Conservation (phyloP, 2,888 invertebrate species). For the Amblyjoppa proteus region DNA sequence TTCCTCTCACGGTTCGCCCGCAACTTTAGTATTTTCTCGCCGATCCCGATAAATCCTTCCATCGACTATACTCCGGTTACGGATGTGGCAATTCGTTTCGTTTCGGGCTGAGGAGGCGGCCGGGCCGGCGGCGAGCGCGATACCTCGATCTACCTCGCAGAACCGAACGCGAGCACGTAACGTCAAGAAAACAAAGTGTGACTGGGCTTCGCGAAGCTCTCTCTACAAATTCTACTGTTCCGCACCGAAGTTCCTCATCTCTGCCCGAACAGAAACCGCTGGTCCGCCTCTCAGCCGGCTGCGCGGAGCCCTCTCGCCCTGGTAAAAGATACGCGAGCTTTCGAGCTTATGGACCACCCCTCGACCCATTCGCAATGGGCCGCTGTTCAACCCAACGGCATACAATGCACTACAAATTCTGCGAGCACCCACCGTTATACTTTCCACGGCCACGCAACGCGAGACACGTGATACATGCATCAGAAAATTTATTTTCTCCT, state of each 20-base stretch:
- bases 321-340: conserved; percentile 23
- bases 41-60: conserved; percentile 67
- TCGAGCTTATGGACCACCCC: conserved; percentile 12
- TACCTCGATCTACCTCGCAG: conserved; percentile 59
- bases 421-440: background rate
- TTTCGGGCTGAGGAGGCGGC: conserved; percentile 60
- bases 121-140: conserved; percentile 39
- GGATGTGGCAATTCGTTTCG: conserved; percentile 69
- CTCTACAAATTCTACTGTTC: conserved; percentile 22
- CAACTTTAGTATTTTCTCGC: conserved; percentile 70
- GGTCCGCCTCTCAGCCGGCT: conserved; percentile 6
- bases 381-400: background rate
- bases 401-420: conserved; percentile 2
- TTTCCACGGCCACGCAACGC: background rate
- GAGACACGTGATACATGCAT: conserved; percentile 24
- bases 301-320: background rate
- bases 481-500: conserved; percentile 18
- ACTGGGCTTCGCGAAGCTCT: conserved; percentile 41
- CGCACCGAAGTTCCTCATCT: conserved; percentile 43
- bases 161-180: conserved; percentile 69
- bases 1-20: conserved; percentile 47
- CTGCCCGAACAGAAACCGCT: conserved; percentile 23
- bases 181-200: conserved; percentile 58
- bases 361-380: background rate
- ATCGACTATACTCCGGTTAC: conserved; percentile 66